Evolutionary conservation across 1,140 invertebrate species (phyloP), one percentile per base, ranked within the genome.

Genomic region (Trichomalopsis sarcophagae): DNA sequence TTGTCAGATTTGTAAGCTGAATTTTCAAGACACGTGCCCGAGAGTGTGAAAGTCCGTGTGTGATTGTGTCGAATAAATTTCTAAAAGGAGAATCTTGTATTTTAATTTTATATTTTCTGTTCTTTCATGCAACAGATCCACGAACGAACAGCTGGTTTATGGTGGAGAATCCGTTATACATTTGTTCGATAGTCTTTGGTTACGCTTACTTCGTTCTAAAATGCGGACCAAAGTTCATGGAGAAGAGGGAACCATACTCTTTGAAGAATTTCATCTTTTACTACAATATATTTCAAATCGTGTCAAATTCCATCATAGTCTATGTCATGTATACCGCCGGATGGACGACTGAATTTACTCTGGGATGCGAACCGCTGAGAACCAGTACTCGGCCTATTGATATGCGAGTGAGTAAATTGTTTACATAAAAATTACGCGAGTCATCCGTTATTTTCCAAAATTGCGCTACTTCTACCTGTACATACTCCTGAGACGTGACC

Each of bases 281-380:
- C 27, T 96, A 96, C 88, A 96, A 96, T 89, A 89, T 95, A 30
- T 91, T 94, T 87, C 94, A 96, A 91, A 93, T 94, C 9, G 10
- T 94, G 30, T 87, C 91, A 40, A 94, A 95, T 89, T 86, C 88
- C 3, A 93, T 89, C 50, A 89, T 95, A 71, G 92, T 94, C 73
- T 92, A 93, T 62, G 88, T 88, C 50, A 89, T 93, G 36, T 47
- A 85, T 23, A 76, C 75, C 2, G 55, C 62, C 1, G 90, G 88
- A 40, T 89, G 89, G 88, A 75, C 89, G 7, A 84, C 84, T 0
- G 69, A 81, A 14, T 87, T 88, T 68, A 87, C 80, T 33, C n/a
- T 91, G 4, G 86, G 88, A 40, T 93, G 92, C 69, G 82, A 89
- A n/a, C 68, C 85, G 0, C 9, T 89, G 0, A 83, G 87, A 13